These are phyloP conservation scores for Polietes domitor DNA, from an alignment of 2,888 invertebrate species.

Conservation along the genomic window DNA sequence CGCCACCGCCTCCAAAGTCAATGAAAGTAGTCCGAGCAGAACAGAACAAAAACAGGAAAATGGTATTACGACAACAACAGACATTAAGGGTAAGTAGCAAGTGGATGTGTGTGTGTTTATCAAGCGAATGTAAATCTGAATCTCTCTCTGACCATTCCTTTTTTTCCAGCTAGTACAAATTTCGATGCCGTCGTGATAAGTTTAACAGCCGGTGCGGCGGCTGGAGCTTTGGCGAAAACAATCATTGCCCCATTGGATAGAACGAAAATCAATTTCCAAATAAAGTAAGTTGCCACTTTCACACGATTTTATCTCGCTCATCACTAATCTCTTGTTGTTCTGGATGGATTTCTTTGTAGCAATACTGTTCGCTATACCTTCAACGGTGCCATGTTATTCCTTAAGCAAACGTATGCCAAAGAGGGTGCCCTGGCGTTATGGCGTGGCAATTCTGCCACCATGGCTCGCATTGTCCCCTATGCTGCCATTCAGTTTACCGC, in stretches of 20 bases:
- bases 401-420: constrained; percentile 85
- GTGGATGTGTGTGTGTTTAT: too few relatives aligned
- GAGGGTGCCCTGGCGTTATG: constrained; percentile 94
- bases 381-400: constrained; percentile 86
- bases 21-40: constrained; percentile 22
- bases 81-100: constrained; percentile 44
- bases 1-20: constrained; percentile 48
- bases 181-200: constrained; percentile 88
- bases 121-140: too few relatives aligned
- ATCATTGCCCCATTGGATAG: constrained; percentile 98
- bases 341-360: constrained; percentile 71
- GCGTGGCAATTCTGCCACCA: constrained; percentile 99
- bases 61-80: constrained; percentile 32
- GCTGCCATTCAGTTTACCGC: constrained; percentile 98
- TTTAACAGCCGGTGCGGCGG: constrained; percentile 93
- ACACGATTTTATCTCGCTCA: background rate
- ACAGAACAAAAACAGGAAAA: constrained; percentile 33
- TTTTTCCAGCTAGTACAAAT: constrained; percentile 79
- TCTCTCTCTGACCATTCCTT: background rate
- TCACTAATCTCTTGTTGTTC: background rate
- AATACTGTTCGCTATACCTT: constrained; percentile 88
- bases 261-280: constrained; percentile 99
- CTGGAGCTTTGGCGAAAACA: constrained; percentile 97
- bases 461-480: constrained; percentile 98
- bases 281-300: constrained; percentile 82